phyloP scores from a whole-genome alignment of 2,797 vertebrate species.

The Fistularia commersonii region DNA sequence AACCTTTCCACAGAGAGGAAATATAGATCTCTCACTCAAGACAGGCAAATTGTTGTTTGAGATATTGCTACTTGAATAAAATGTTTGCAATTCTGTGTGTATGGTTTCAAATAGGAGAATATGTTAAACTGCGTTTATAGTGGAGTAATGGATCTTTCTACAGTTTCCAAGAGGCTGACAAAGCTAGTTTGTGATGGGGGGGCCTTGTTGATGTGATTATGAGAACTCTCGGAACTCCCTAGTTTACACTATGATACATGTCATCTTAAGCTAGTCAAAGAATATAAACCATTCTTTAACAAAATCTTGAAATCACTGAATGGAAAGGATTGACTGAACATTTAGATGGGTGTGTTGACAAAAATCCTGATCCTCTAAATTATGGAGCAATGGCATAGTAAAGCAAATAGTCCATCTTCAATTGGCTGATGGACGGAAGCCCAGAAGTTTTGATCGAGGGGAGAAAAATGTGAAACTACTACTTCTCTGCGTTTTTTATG shows the following conservation, averaged over 20 bases:
- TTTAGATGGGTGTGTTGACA: constrained; percentile 18
- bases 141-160: constrained; percentile 23
- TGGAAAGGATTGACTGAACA: constrained; percentile 3
- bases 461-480: constrained; percentile 17
- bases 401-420: constrained; percentile 37
- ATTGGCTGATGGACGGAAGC: constrained; percentile 31
- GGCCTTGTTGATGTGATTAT: constrained; percentile 24
- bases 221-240: constrained; percentile 11
- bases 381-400: constrained; percentile 21
- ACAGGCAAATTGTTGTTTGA: too few species aligned
- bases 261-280: neutral
- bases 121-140: constrained; percentile 28
- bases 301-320: constrained; percentile 7
- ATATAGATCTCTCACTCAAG: too few species aligned
- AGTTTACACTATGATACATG: constrained; percentile 10
- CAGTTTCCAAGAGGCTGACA: constrained; percentile 16
- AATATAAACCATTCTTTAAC: constrained; percentile 7
- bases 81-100: neutral
- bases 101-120: constrained; percentile 9
- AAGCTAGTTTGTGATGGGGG: constrained; percentile 11
- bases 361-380: constrained; percentile 36
- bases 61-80: too few species aligned
- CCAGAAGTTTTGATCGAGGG: constrained; percentile 25
- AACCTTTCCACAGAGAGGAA: too few species aligned
- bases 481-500: constrained; percentile 23